Evolutionary conservation across 2,113 vertebrate species (phyloP).

Genomic region (Charadrius vociferus): DNA sequence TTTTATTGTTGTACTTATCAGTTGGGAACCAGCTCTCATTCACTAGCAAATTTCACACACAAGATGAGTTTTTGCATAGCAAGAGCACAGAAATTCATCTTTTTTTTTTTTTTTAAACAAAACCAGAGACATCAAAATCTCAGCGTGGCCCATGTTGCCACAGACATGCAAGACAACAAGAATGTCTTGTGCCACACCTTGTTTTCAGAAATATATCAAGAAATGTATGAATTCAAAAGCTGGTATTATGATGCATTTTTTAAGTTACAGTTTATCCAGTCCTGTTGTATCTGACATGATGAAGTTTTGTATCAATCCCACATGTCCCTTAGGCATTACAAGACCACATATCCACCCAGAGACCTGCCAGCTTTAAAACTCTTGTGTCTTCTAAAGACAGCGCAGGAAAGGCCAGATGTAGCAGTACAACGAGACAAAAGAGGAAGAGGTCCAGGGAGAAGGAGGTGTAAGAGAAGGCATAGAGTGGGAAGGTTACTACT

Average conservation of each 20-base stretch:
- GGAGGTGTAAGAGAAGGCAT: background rate
- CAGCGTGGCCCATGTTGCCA: background rate
- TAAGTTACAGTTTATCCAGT: background rate
- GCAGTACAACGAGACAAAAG: background rate
- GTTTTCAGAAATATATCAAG: background rate
- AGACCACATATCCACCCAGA: background rate
- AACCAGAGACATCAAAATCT: background rate
- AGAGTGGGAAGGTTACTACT: background rate
- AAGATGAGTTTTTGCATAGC: background rate
- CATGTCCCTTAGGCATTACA: background rate
- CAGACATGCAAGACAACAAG: background rate
- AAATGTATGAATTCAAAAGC: background rate
- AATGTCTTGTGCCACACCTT: background rate
- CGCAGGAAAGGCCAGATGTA: background rate
- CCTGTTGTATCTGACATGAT: background rate
- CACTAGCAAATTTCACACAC: background rate
- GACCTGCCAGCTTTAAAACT: background rate
- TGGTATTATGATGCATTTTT: background rate
- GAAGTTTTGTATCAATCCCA: background rate
- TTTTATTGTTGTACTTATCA: background rate
- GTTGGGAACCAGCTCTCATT: background rate
- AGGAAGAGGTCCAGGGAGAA: background rate
- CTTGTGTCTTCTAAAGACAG: background rate
- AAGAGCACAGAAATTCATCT: background rate
- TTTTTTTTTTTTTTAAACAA: background rate